These are phyloP conservation scores for Romanogobio albipinnatus DNA, from an alignment of 2,113 vertebrate species.

Conservation along the genomic window DNA sequence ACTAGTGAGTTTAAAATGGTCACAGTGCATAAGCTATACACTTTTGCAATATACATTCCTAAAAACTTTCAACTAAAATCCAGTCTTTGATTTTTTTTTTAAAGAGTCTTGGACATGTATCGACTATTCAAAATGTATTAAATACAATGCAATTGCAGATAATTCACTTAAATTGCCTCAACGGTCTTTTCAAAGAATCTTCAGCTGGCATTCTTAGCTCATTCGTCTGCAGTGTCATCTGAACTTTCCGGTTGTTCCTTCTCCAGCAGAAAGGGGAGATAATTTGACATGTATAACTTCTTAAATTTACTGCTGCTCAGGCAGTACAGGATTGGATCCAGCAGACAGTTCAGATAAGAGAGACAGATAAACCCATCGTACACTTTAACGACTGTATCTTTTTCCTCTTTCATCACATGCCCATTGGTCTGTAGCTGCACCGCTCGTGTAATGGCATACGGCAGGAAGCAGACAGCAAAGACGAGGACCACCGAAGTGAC, in stretches of 20 bases:
- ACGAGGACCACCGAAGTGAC: slow-evolving; percentile 74
- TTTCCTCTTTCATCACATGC: slow-evolving; percentile 29
- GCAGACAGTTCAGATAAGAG: slow-evolving; percentile 79
- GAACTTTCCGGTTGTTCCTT: neutral
- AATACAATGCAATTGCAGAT: neutral
- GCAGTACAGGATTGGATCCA: slow-evolving; percentile 80
- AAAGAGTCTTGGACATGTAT: neutral
- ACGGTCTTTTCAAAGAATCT: neutral
- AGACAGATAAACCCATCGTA: slow-evolving; percentile 77
- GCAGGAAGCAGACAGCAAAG: slow-evolving; percentile 75
- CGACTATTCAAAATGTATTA: slow-evolving; percentile 3
- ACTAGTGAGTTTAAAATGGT: neutral
- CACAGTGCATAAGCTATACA: neutral
- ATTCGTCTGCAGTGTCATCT: neutral
- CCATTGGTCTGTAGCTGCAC: slow-evolving; percentile 65
- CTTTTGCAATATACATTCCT: neutral
- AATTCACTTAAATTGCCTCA: neutral
- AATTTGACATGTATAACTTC: slow-evolving; percentile 66
- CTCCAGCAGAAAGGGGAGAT: slow-evolving; percentile 67
- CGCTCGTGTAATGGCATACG: slow-evolving; percentile 71
- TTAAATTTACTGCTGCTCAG: slow-evolving; percentile 82
- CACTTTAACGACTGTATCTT: slow-evolving; percentile 46
- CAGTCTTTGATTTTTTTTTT: too few relatives aligned
- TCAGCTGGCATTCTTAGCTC: neutral
- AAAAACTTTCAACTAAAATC: neutral